phyloP scores from a whole-genome alignment of 1,140 invertebrate genomes.

The Drusus annulatus region DNA sequence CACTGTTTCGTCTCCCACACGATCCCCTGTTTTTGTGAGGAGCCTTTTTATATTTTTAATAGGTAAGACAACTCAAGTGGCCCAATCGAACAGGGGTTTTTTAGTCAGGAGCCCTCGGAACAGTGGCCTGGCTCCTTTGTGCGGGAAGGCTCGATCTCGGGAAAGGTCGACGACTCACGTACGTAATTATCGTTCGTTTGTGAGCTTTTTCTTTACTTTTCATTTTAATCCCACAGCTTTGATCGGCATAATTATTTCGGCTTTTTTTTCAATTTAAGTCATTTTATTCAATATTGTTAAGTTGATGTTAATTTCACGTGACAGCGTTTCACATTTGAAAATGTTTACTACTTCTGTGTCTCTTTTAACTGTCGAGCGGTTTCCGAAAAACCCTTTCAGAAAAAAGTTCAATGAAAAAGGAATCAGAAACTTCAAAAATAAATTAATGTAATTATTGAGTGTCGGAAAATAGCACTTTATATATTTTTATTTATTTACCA shows the following conservation, averaged over 20 bases:
- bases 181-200: slow-evolving; percentile 3
- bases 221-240: slow-evolving; percentile 1
- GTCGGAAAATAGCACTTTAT: too few species aligned
- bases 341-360: too few species aligned
- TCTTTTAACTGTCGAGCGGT: too few species aligned
- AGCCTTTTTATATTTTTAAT: slow-evolving; percentile 46
- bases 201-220: slow-evolving; percentile 2
- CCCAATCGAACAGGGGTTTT: slow-evolving; percentile 41
- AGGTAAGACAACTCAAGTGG: slow-evolving; percentile 50
- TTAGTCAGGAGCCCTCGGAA: slow-evolving; percentile 20
- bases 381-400: too few species aligned
- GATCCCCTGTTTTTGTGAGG: slow-evolving; percentile 30
- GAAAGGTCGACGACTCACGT: slow-evolving; percentile 32
- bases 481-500: too few species aligned
- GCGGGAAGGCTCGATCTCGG: slow-evolving; percentile 2
- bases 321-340: too few species aligned
- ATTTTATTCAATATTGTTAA: too few species aligned
- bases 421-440: too few species aligned
- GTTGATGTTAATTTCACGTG: too few species aligned
- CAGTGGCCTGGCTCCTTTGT: slow-evolving; percentile 8
- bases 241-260: neutral
- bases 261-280: too few species aligned
- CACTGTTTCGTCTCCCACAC: slow-evolving; percentile 11
- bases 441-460: too few species aligned
- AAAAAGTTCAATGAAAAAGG: too few species aligned